phyloP scores from a whole-genome alignment of 2,113 vertebrate genomes.

The Ariopsis seemanni region DNA sequence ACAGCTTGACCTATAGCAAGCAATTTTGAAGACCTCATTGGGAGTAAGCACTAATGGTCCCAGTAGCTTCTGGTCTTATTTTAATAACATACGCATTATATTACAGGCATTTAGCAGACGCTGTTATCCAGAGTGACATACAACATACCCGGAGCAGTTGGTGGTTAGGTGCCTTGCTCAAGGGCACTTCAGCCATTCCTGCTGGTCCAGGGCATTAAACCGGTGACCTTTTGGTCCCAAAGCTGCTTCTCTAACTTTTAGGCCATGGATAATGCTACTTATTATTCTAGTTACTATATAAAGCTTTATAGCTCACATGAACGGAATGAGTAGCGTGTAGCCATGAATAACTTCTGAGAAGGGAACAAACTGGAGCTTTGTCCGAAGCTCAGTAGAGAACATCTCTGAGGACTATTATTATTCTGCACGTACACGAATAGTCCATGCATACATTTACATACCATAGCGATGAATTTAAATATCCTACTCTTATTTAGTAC shows the following conservation, averaged over 20 bases:
- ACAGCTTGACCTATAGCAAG: background rate
- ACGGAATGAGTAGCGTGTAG: too few relatives aligned
- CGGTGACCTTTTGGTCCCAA: too few relatives aligned
- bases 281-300: background rate
- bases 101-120: too few relatives aligned
- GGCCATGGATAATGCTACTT: too few relatives aligned
- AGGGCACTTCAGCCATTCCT: too few relatives aligned
- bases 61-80: background rate
- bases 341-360: background rate
- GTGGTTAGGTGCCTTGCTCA: too few relatives aligned
- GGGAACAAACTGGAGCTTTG: background rate
- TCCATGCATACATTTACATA: background rate
- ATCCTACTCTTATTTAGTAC: background rate
- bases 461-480: background rate
- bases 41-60: background rate
- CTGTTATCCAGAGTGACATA: too few relatives aligned
- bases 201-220: too few relatives aligned
- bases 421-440: background rate
- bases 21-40: background rate
- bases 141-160: too few relatives aligned
- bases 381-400: background rate
- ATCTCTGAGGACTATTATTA: background rate
- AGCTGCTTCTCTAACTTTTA: too few relatives aligned
- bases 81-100: too few relatives aligned
- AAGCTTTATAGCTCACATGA: background rate